Conservation (phyloP, 2,113 vertebrate genomes). For the Phyllopteryx taeniolatus region DNA sequence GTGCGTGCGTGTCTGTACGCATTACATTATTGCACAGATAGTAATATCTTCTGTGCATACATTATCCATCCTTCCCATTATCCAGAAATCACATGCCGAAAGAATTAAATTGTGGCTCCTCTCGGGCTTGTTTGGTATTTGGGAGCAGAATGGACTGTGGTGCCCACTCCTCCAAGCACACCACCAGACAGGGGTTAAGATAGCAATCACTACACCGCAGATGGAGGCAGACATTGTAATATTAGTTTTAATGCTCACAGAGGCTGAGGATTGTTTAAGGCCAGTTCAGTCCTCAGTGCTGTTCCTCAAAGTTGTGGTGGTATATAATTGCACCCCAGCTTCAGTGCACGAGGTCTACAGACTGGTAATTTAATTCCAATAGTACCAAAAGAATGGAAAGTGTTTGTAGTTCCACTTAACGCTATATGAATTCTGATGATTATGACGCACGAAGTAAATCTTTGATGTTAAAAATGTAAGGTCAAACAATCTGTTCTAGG, state of each 20-base stretch:
- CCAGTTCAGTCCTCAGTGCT: conserved; percentile 86
- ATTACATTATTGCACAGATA: conserved; percentile 81
- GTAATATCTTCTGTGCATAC: conserved; percentile 99
- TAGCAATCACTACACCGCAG: conserved; percentile 94
- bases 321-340: conserved; percentile 85
- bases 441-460: background rate
- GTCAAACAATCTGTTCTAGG: background rate
- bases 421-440: background rate
- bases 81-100: conserved; percentile 93
- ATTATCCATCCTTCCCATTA: conserved; percentile 99
- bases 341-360: conserved; percentile 70
- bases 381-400: background rate
- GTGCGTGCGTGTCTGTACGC: conserved; percentile 12
- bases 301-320: conserved; percentile 59
- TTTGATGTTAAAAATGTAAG: background rate
- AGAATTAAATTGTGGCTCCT: conserved; percentile 87
- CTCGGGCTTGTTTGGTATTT: conserved; percentile 44
- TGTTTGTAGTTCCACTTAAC: background rate
- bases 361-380: conserved; percentile 42
- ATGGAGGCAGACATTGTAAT: conserved; percentile 99
- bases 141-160: conserved; percentile 41
- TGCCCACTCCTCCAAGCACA: conserved; percentile 77
- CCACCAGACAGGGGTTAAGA: conserved; percentile 99
- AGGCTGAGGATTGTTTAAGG: conserved; percentile 97
- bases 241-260: conserved; percentile 99